Evolutionary conservation across 2,797 vertebrate genomes (phyloP), one percentile per base, ranked within the genome.

Genomic region (Oreonectes daqikongensis): DNA sequence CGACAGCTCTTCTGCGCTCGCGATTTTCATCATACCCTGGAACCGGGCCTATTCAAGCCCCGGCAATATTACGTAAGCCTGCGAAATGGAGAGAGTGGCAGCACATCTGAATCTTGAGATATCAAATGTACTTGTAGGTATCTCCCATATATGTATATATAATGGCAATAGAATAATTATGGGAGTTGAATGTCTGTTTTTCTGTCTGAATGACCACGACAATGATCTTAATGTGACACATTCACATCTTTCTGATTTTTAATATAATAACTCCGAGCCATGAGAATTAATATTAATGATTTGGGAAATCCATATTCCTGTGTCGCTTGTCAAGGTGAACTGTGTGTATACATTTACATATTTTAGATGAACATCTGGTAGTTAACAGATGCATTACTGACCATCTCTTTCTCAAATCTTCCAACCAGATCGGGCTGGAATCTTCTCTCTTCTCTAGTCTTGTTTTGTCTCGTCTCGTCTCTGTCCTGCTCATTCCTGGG

Each of bases 271-370:
- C 73, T 52, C 59, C 38, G 60, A 77, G 52, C 59, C 59, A 67
- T 63, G 69, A 52, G 79, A 76, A 79, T 81, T 79, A 74, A 77
- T 77, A 79, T 81, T 67, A 83, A 70, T 79, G 60, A 68, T 81
- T 63, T 71, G 66, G 40, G 64, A 68, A 72, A 75, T 70, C 50
- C 38, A 60, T 59, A 79, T 70, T 83, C n/a, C n/a, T n/a, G n/a
- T n/a, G n/a, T n/a, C n/a, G n/a, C n/a, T n/a, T n/a, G n/a, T n/a
- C 44, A 77, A 83, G 77, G 65, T 32, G 22, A 30, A 70, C 38
- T 64, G 57, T 50, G 24, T 63, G 75, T 48, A 64, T 69, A 65
- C 11, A 38, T 65, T 66, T 64, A 63, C 38, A 55, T 35, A 46
- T 61, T 15, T 32, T 68, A 60, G 52, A 55, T 32, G n/a, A 65